These are phyloP conservation scores for Stegastes partitus DNA, from an alignment of 2,113 vertebrate species.

Conservation along the genomic window DNA sequence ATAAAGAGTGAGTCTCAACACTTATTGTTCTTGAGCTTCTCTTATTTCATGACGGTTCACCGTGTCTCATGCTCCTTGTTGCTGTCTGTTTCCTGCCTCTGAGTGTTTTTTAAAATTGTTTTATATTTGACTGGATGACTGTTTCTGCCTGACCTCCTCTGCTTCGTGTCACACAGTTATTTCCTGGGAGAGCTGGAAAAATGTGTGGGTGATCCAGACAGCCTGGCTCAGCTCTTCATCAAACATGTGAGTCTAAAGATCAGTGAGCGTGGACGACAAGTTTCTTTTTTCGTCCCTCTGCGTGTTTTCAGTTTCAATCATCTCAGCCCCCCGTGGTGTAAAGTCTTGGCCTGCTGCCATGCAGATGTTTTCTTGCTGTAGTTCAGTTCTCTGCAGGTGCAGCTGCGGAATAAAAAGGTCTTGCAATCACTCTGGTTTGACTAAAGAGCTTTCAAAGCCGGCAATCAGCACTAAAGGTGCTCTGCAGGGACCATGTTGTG, in stretches of 20 bases:
- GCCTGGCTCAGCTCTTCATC: slow-evolving; percentile 91
- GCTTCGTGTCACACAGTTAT: slow-evolving; percentile 81
- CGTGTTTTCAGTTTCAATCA: slow-evolving; percentile 31
- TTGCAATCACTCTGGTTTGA: slow-evolving; percentile 2
- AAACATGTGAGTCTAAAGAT: slow-evolving; percentile 88
- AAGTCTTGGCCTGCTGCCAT: slow-evolving; percentile 25
- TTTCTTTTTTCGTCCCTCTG: slow-evolving; percentile 8
- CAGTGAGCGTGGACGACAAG: slow-evolving; percentile 7
- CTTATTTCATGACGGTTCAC: slow-evolving; percentile 9
- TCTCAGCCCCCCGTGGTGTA: not conserved
- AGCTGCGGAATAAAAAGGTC: slow-evolving; percentile 31
- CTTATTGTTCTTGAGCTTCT: not conserved
- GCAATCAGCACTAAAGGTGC: slow-evolving; percentile 20
- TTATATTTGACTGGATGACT: slow-evolving; percentile 8
- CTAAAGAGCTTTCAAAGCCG: slow-evolving; percentile 12
- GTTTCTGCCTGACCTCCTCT: slow-evolving; percentile 37
- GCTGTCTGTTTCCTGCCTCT: slow-evolving; percentile 40
- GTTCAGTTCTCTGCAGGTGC: slow-evolving; percentile 36
- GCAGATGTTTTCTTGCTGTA: slow-evolving; percentile 53
- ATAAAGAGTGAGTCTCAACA: slow-evolving; percentile 88
- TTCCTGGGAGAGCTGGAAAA: slow-evolving; percentile 90
- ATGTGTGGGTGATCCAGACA: slow-evolving; percentile 89
- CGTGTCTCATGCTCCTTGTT: slow-evolving; percentile 16
- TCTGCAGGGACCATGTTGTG: not conserved
- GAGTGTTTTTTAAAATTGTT: slow-evolving; percentile 7